Conservation (phyloP, 2,797 vertebrate species). For the Tragopan temminckii region DNA sequence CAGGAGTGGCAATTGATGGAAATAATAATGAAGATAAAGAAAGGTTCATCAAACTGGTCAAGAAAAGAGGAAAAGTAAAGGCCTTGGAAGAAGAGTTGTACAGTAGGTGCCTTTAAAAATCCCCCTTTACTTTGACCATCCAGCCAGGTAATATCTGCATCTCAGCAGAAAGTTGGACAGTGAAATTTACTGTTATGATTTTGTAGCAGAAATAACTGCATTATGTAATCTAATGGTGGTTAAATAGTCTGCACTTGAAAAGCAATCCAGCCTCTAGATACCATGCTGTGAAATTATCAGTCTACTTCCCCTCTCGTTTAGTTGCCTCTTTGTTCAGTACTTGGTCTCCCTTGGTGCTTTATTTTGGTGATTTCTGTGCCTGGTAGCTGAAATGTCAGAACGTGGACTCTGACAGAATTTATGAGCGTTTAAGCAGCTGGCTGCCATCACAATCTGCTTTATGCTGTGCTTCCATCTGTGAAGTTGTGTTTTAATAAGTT, state of each 20-base stretch:
- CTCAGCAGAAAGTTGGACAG: neutral
- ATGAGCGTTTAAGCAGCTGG: neutral
- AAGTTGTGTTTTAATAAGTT: neutral
- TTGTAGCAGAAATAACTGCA: neutral
- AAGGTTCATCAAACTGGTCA: slow-evolving; percentile 88
- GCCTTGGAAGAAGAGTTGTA: slow-evolving; percentile 92
- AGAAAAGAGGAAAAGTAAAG: slow-evolving; percentile 96
- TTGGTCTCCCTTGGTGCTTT: neutral
- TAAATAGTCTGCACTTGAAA: neutral
- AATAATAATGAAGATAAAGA: slow-evolving; percentile 84
- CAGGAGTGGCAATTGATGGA: slow-evolving; percentile 94
- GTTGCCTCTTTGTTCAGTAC: neutral
- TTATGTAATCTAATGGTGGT: neutral
- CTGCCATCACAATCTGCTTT: slow-evolving; percentile 52
- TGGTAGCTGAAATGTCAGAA: neutral
- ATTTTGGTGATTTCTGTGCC: neutral
- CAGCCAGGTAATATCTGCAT: neutral
- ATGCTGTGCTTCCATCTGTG: slow-evolving; percentile 46
- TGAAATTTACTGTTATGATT: neutral
- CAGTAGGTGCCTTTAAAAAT: slow-evolving; percentile 84
- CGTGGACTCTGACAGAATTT: slow-evolving; percentile 34
- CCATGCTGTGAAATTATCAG: neutral
- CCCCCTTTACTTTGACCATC: neutral
- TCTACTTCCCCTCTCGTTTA: neutral
- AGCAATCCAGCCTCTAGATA: neutral